These are phyloP conservation scores for Ophonus ardosiacus DNA, from an alignment of 2,888 invertebrate genomes.

Conservation along the genomic window DNA sequence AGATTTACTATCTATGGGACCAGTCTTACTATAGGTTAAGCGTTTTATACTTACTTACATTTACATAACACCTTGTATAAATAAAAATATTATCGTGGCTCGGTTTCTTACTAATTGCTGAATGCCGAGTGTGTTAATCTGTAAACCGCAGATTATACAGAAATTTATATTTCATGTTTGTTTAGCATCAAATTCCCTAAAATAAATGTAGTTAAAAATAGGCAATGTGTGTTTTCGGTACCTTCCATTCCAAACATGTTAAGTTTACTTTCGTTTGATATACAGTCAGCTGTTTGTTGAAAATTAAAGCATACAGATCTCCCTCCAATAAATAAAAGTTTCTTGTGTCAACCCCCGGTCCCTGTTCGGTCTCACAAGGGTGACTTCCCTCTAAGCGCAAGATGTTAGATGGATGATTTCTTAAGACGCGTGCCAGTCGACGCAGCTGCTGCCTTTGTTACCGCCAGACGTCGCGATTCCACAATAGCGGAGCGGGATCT, in stretches of 20 bases:
- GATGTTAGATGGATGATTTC: constrained; percentile 56
- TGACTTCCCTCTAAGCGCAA: constrained; percentile 45
- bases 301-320: background rate
- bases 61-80: too few relatives aligned
- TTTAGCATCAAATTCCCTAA: too few relatives aligned
- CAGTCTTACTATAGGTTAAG: too few relatives aligned
- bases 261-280: background rate
- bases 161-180: too few relatives aligned
- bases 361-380: background rate
- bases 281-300: background rate
- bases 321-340: background rate
- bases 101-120: too few relatives aligned
- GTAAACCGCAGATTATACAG: too few relatives aligned
- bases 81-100: too few relatives aligned
- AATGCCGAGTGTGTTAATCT: too few relatives aligned
- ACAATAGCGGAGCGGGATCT: constrained; percentile 26
- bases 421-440: constrained; percentile 60
- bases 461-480: constrained; percentile 59
- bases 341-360: background rate
- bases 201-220: too few relatives aligned
- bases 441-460: constrained; percentile 52
- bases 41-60: too few relatives aligned
- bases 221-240: background rate
- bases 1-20: too few relatives aligned
- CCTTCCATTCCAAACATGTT: too few relatives aligned